These are phyloP conservation scores for Clarias gariepinus DNA, from an alignment of 2,113 vertebrate genomes.

Conservation along the genomic window DNA sequence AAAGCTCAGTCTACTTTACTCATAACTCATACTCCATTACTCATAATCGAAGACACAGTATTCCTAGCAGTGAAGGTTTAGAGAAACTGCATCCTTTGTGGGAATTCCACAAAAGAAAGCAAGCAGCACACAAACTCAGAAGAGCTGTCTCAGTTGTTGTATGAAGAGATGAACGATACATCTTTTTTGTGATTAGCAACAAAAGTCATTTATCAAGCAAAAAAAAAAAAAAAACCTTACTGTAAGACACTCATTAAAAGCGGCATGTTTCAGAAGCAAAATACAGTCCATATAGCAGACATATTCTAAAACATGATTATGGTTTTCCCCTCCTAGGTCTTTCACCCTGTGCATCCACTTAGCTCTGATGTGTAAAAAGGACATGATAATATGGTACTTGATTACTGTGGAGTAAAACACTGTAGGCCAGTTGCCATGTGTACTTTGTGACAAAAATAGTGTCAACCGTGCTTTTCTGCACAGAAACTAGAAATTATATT, in stretches of 20 bases:
- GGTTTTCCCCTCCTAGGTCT: not conserved
- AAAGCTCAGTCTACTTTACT: not conserved
- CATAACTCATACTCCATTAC: not conserved
- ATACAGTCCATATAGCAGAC: not conserved
- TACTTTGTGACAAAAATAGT: constrained; percentile 6
- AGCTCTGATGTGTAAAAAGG: not conserved
- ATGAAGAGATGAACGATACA: not conserved
- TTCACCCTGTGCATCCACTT: not conserved
- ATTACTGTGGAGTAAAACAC: not conserved
- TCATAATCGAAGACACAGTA: too few species aligned
- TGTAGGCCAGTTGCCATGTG: not conserved
- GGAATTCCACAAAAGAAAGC: not conserved
- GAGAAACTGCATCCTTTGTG: not conserved
- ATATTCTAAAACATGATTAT: not conserved
- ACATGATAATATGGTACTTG: not conserved
- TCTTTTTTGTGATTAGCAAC: not conserved
- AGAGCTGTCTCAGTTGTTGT: not conserved
- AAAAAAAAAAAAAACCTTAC: not conserved
- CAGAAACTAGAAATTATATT: not conserved
- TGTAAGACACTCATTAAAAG: not conserved
- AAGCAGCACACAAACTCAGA: not conserved
- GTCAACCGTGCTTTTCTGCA: not conserved
- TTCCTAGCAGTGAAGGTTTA: not conserved
- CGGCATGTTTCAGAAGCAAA: not conserved
- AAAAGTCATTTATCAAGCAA: not conserved